A percentile compares a stretch with the other conserved stretches of the same genome.
phyloP scores from a whole-genome alignment of 2,888 invertebrate genomes.

The Hermaeophaga mercurialis region DNA sequence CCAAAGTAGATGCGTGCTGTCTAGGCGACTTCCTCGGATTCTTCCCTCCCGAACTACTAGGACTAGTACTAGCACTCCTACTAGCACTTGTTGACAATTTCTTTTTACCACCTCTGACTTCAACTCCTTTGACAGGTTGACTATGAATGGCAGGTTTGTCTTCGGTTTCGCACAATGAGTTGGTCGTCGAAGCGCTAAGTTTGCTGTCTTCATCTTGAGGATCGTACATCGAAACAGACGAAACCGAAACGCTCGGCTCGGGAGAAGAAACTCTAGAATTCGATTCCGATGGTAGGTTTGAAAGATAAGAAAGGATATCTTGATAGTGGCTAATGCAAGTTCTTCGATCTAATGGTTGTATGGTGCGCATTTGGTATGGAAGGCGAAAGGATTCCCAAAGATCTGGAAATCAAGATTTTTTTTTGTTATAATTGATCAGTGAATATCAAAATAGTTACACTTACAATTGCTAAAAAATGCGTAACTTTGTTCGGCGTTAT shows the following conservation, averaged over 20 bases:
- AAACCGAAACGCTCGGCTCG: slow-evolving; percentile 40
- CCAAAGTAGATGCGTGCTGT: slow-evolving; percentile 86
- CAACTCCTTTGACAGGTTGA: too few species aligned
- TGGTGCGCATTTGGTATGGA: slow-evolving; percentile 75
- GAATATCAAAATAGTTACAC: slow-evolving; percentile 44
- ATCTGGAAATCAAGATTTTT: slow-evolving; percentile 54
- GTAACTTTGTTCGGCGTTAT: slow-evolving; percentile 69
- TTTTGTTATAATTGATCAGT: neutral
- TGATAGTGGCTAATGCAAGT: slow-evolving; percentile 56
- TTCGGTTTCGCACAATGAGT: slow-evolving; percentile 32
- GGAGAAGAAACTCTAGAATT: slow-evolving; percentile 40
- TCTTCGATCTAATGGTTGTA: slow-evolving; percentile 66
- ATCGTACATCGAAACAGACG: slow-evolving; percentile 35
- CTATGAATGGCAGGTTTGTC: slow-evolving; percentile 1
- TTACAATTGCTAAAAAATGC: slow-evolving; percentile 64
- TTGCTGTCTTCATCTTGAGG: slow-evolving; percentile 49
- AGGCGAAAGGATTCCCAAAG: slow-evolving; percentile 69
- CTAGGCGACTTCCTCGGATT: slow-evolving; percentile 83
- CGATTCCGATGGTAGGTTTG: slow-evolving; percentile 52
- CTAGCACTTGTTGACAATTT: neutral
- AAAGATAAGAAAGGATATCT: slow-evolving; percentile 56
- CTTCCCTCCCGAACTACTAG: slow-evolving; percentile 50
- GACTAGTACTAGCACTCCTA: slow-evolving; percentile 40
- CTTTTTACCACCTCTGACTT: neutral
- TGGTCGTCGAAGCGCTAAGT: slow-evolving; percentile 41